Evolutionary conservation across 2,797 vertebrate species (phyloP), one percentile per base, ranked within the genome.

Genomic region (Phoeniculus purpureus): DNA sequence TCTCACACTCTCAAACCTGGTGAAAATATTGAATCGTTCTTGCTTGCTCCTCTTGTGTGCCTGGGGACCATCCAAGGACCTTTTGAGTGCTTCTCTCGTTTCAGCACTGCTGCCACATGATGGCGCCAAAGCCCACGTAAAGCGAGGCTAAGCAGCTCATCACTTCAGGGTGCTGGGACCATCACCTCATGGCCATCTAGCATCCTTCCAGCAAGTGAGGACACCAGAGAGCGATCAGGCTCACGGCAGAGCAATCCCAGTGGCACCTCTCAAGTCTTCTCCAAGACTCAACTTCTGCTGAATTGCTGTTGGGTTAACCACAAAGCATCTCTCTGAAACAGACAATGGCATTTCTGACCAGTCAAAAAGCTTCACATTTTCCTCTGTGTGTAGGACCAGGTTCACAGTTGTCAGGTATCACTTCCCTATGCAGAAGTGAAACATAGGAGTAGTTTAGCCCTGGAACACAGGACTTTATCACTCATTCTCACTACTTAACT

Each of bases 111-210:
- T 55, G 59, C 94, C 96, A 93, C 96, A 20, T 81, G 96, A 94
- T 96, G 96, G 95, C 94, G 94, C 87, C 94, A 97, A 93, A 96
- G 91, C 50, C 92, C 91, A 66, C 0, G 43, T 3, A 6, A 14
- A 16, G 48, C 8, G 59, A 26, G 29, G 40, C 10, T 62, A 19
- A 15, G 20, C 8, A 10, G 25, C 9, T 23, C 56, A 78, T 72
- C 81, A 1, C 23, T 60, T n/a, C 22, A 4, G 62, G 29, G 26
- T 14, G 22, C 27, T 14, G 85, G n/a, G 40, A 27, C 56, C 32
- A 75, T 75, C 81, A 37, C 31, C 54, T 50, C 32, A 1, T 8
- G 34, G 31, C 37, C 71, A 22, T 22, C 20, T 56, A 65, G 67
- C 32, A 37, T 16, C 51, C 27, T 37, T 66, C 43, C 67, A 54